A percentile compares a stretch with the other conserved stretches of the same genome.
Evolutionary conservation across 2,113 vertebrate genomes (phyloP).

Genomic region (Pseudorhombus dupliciocellatus): DNA sequence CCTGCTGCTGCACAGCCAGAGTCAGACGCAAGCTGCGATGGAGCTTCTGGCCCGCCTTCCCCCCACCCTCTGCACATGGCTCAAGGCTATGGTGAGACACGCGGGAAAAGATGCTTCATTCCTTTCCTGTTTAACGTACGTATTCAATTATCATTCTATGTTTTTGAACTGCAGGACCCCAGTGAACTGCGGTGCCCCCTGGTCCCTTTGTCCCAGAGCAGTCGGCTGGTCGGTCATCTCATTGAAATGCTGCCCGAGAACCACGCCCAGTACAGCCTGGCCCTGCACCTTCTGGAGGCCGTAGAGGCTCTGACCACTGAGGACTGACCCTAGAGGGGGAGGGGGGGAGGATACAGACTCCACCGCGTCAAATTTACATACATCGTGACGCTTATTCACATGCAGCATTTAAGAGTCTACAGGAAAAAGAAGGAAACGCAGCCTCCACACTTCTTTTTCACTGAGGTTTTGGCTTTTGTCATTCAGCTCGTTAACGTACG

Average conservation of each 20-base stretch:
- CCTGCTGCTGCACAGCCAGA: constrained; percentile 86
- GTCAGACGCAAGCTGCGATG: constrained; percentile 87
- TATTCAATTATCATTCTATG: constrained; percentile 1
- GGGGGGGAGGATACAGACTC: background rate
- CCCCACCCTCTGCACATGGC: constrained; percentile 94
- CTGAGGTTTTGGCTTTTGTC: constrained; percentile 17
- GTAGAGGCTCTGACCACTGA: constrained; percentile 83
- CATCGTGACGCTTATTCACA: background rate
- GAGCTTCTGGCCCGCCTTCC: constrained; percentile 92
- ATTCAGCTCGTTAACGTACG: constrained; percentile 26
- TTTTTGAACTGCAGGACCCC: constrained; percentile 83
- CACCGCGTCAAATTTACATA: background rate
- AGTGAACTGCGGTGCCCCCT: constrained; percentile 87
- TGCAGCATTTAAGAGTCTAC: background rate
- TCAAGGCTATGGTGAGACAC: constrained; percentile 93
- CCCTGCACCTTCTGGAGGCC: constrained; percentile 91
- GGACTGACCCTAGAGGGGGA: constrained; percentile 52
- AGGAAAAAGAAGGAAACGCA: background rate
- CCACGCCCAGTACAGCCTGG: constrained; percentile 91
- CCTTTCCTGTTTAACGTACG: background rate
- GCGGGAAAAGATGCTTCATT: background rate
- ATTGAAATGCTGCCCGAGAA: constrained; percentile 93
- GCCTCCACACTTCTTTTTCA: background rate
- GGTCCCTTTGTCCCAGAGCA: constrained; percentile 86
- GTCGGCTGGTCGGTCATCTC: constrained; percentile 87